Conservation (phyloP, 1,140 invertebrate genomes). For the Lepidurus packardi region DNA sequence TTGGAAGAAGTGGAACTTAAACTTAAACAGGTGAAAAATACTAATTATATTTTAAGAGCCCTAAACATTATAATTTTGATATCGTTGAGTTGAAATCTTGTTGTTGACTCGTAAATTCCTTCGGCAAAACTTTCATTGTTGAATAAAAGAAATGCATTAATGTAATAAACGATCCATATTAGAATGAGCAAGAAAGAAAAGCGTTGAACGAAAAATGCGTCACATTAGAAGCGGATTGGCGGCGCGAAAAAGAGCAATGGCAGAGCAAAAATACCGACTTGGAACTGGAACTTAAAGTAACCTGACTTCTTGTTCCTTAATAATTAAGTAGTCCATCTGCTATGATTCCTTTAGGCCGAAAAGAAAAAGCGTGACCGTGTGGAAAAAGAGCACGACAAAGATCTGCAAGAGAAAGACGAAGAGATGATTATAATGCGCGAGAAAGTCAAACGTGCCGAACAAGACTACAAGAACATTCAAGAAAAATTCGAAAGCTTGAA, state of each 20-base stretch:
- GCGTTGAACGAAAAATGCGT: slow-evolving; percentile 51
- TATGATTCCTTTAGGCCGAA: slow-evolving; percentile 49
- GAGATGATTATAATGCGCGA: slow-evolving; percentile 58
- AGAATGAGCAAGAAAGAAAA: slow-evolving; percentile 53
- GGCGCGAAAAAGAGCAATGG: slow-evolving; percentile 52
- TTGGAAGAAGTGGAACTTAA: slow-evolving; percentile 53
- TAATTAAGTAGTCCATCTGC: slow-evolving; percentile 29
- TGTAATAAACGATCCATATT: not conserved
- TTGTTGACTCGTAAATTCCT: too few relatives aligned
- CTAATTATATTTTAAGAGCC: slow-evolving; percentile 39
- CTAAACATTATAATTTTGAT: slow-evolving; percentile 17
- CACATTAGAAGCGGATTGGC: slow-evolving; percentile 50
- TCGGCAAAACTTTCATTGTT: too few relatives aligned
- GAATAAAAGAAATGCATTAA: not conserved
- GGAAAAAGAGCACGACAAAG: slow-evolving; percentile 55
- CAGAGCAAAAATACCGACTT: slow-evolving; percentile 56
- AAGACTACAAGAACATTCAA: slow-evolving; percentile 33
- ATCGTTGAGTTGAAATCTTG: too few relatives aligned
- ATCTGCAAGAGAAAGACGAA: slow-evolving; percentile 57
- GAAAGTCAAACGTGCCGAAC: slow-evolving; percentile 41
- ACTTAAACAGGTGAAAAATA: slow-evolving; percentile 52
- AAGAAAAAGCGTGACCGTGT: slow-evolving; percentile 56
- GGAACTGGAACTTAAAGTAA: slow-evolving; percentile 57
- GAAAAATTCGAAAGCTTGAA: slow-evolving; percentile 35
- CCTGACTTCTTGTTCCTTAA: slow-evolving; percentile 19